Conservation (phyloP, 2,888 invertebrate species). For the Platycheirus albimanus region DNA sequence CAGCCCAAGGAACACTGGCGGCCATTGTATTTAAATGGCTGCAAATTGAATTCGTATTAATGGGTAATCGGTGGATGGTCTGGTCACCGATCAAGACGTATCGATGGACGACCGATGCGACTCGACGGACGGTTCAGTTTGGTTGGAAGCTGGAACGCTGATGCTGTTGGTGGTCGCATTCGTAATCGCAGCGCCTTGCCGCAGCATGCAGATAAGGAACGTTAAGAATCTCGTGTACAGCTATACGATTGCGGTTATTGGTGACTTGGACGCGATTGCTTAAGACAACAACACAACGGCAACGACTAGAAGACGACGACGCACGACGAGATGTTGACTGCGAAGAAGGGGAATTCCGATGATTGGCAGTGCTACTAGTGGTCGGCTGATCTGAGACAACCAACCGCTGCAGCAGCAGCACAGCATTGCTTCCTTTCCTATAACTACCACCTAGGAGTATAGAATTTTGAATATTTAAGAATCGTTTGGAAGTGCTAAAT, state of each 20-base stretch:
- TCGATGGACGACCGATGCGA: slow-evolving; percentile 36
- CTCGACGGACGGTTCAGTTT: no score
- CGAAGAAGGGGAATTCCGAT: slow-evolving; percentile 59
- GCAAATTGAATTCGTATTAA: slow-evolving; percentile 74
- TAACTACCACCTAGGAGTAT: slow-evolving; percentile 69
- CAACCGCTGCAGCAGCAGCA: background rate
- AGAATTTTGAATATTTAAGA: slow-evolving; percentile 73
- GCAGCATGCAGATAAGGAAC: slow-evolving; percentile 71
- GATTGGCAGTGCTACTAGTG: slow-evolving; percentile 55
- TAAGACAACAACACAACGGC: slow-evolving; percentile 16
- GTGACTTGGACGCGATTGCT: slow-evolving; percentile 41
- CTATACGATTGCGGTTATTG: slow-evolving; percentile 70
- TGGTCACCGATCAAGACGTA: slow-evolving; percentile 59
- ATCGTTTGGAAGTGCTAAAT: slow-evolving; percentile 70
- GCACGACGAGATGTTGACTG: slow-evolving; percentile 19
- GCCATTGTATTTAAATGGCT: slow-evolving; percentile 74
- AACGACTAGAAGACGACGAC: slow-evolving; percentile 37
- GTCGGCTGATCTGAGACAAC: slow-evolving; percentile 17
- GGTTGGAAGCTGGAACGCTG: slow-evolving; percentile 19
- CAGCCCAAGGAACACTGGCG: slow-evolving; percentile 27
- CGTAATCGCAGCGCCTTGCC: slow-evolving; percentile 41
- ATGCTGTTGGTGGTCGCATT: slow-evolving; percentile 67
- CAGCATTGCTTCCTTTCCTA: slow-evolving; percentile 30
- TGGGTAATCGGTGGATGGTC: slow-evolving; percentile 62
- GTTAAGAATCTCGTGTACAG: slow-evolving; percentile 71